Evolutionary conservation across 2,797 vertebrate species (phyloP).

Genomic region (Taeniopygia guttata): DNA sequence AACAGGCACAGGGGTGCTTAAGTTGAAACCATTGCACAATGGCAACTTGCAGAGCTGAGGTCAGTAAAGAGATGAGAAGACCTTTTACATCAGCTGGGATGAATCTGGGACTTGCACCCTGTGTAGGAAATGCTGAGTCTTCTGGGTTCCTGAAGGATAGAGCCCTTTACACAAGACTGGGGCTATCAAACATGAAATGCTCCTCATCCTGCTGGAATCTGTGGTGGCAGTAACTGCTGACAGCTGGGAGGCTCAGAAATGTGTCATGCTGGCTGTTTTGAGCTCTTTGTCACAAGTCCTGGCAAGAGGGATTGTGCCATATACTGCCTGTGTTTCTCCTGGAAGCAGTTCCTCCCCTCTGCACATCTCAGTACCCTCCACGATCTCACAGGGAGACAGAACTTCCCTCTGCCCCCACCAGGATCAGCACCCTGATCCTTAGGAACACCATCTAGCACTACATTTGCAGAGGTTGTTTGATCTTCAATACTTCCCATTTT

Average conservation of each 20-base stretch:
- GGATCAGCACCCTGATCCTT: background rate
- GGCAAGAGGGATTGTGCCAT: background rate
- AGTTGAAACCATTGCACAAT: background rate
- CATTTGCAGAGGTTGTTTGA: background rate
- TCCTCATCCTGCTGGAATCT: background rate
- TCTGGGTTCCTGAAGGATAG: background rate
- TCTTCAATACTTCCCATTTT: background rate
- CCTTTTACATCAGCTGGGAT: background rate
- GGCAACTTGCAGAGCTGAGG: background rate
- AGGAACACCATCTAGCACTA: background rate
- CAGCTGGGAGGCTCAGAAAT: background rate
- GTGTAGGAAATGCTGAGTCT: background rate
- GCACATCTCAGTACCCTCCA: accelerated
- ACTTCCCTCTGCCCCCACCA: background rate
- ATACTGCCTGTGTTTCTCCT: accelerated
- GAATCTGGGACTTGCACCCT: background rate
- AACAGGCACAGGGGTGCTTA: background rate
- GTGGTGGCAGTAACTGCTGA: background rate
- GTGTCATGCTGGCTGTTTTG: background rate
- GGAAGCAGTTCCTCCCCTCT: background rate
- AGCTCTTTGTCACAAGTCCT: background rate
- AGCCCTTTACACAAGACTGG: background rate
- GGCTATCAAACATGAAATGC: background rate
- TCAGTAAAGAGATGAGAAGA: background rate
- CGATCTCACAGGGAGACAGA: background rate